Percentiles rank a stretch among this genome's conserved stretches.
phyloP scores from a whole-genome alignment of 2,888 invertebrate genomes.

The Galerucella calmariensis region DNA sequence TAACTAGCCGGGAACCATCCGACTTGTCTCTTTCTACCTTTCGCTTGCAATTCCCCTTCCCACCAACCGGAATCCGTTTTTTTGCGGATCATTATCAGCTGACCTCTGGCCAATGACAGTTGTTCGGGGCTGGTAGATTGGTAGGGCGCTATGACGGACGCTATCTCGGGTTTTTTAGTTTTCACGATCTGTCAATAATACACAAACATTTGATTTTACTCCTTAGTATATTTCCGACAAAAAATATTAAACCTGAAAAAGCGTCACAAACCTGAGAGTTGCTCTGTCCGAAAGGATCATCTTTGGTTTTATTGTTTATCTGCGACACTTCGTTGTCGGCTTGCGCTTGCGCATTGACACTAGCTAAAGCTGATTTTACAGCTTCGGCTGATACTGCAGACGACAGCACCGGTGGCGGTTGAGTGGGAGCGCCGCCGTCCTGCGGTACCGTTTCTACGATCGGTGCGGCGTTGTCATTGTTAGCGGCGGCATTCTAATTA shows the following conservation, averaged over 20 bases:
- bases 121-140: constrained; percentile 93
- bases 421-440: constrained; percentile 17
- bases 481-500: constrained; percentile 40
- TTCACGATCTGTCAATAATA: constrained; percentile 67
- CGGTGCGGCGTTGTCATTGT: constrained; percentile 31
- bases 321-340: constrained; percentile 64
- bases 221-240: no score
- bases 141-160: constrained; percentile 93
- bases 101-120: constrained; percentile 88
- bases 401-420: constrained; percentile 32
- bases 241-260: no score
- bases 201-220: no score
- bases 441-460: constrained; percentile 44
- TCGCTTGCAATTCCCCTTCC: constrained; percentile 97
- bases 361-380: constrained; percentile 52
- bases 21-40: constrained; percentile 89
- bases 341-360: constrained; percentile 52
- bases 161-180: constrained; percentile 88
- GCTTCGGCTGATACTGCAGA: constrained; percentile 51
- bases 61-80: constrained; percentile 99
- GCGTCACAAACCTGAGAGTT: constrained; percentile 57
- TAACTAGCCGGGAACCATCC: constrained; percentile 99
- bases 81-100: constrained; percentile 94
- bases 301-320: constrained; percentile 64
- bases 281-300: constrained; percentile 66